phyloP scores from a whole-genome alignment of 2,888 invertebrate species.

The Nematopogon swammerdamellus region DNA sequence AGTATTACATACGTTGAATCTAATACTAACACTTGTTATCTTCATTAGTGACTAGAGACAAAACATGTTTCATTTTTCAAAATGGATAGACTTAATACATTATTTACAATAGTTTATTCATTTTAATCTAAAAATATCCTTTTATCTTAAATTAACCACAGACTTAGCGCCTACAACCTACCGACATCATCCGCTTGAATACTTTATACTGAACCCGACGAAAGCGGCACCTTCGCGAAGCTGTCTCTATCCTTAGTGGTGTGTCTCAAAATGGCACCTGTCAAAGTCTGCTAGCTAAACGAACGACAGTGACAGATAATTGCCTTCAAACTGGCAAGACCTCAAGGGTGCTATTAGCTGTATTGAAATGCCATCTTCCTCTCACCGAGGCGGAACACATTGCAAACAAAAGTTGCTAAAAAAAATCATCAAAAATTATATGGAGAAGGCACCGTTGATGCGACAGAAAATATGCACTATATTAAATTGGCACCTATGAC shows the following conservation, averaged over 20 bases:
- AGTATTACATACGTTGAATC: background rate
- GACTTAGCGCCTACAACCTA: background rate
- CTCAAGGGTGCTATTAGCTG: no score
- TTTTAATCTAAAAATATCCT: background rate
- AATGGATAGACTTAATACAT: background rate
- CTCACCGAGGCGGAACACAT: background rate
- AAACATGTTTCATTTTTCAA: background rate
- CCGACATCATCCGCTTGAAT: background rate
- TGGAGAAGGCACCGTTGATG: background rate
- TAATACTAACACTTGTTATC: background rate
- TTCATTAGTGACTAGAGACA: background rate
- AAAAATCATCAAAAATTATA: background rate
- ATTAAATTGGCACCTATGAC: constrained; percentile 15
- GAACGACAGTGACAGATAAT: no score
- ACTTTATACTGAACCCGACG: no score
- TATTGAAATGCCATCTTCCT: no score
- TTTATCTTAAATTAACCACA: background rate
- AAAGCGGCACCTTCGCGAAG: no score
- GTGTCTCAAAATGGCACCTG: no score
- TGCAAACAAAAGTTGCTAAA: background rate
- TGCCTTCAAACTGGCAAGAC: no score
- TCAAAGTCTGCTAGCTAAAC: no score
- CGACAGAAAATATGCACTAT: constrained; percentile 21
- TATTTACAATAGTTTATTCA: background rate
- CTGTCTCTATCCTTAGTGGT: no score